phyloP scores from a whole-genome alignment of 2,888 invertebrate genomes.

The Hypomecis atomaria region DNA sequence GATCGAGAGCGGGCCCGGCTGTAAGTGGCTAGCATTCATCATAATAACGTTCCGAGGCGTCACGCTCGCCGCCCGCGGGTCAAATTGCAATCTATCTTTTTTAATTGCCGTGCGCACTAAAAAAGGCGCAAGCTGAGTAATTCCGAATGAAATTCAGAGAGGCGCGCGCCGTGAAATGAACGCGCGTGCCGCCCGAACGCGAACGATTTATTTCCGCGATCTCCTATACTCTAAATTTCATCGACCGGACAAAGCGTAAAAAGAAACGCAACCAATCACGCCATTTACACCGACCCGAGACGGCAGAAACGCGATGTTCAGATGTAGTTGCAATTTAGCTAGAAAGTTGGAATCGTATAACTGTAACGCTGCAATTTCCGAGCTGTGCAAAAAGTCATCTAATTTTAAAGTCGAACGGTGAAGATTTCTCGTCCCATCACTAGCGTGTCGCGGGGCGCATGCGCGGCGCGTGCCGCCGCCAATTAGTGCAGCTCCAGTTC shows the following conservation, averaged over 20 bases:
- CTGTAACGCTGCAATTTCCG: constrained; percentile 69
- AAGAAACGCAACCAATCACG: constrained; percentile 62
- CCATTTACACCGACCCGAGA: constrained; percentile 45
- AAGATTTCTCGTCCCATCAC: constrained; percentile 82
- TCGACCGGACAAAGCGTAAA: constrained; percentile 59
- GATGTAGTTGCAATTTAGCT: constrained; percentile 55
- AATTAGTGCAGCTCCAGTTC: constrained; percentile 84
- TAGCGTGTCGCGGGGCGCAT: constrained; percentile 74
- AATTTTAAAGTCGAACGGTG: constrained; percentile 72
- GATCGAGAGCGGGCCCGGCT: constrained; percentile 70
- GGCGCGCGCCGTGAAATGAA: constrained; percentile 76
- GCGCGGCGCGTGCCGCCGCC: constrained; percentile 80
- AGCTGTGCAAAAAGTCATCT: constrained; percentile 71
- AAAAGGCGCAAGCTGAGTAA: constrained; percentile 69
- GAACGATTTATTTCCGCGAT: constrained; percentile 71
- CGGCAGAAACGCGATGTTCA: constrained; percentile 49
- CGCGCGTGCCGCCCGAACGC: constrained; percentile 53
- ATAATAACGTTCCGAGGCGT: constrained; percentile 77
- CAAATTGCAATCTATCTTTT: constrained; percentile 83
- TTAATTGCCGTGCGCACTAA: constrained; percentile 78
- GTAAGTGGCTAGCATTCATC: constrained; percentile 74
- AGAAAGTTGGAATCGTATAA: constrained; percentile 67
- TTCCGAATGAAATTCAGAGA: constrained; percentile 68
- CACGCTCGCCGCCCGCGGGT: constrained; percentile 79
- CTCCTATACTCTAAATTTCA: constrained; percentile 55